Evolutionary conservation across 2,797 vertebrate species (phyloP), one percentile per base, ranked within the genome.

Genomic region (Etheostoma perlongum): DNA sequence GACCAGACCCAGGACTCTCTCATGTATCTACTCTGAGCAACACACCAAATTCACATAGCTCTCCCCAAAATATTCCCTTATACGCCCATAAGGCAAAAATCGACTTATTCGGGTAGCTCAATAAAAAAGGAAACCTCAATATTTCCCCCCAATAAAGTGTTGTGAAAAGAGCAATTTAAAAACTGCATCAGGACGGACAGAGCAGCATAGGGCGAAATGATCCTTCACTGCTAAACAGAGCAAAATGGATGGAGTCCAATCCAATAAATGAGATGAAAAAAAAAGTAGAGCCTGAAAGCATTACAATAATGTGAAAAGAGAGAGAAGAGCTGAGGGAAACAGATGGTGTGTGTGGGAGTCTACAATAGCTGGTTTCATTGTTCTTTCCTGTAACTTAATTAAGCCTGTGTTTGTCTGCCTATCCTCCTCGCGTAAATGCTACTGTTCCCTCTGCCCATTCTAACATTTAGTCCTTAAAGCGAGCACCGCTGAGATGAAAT

Each of bases 381-480:
- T 84, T 90, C 79, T 83, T 78, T 54, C 71, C 74, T 10, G 27
- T 89, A 78, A 88, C 74, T 88, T 90, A 83, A 92, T 92, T 86
- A 91, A 84, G 76, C 55, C 69, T 23, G 66, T 51, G 72, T 61
- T 16, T 30, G 63, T 74, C 72, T 46, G 76, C 44, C 78, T 47
- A 42, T 46, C 74, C 30, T 30, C 71, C 78, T 81, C 78, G 75
- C 78, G 86, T 76, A 78, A 87, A 86, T 72, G 75, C 69, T 73
- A 0, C 78, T 48, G 78, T 78, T 85, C 40, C 42, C 71, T 57
- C 72, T 49, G 53, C 76, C 52, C 27, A 9, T 18, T 59, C 80
- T 72, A 74, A 85, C 78, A 74, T 78, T 89, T 72, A 76, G 79
- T 64, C 72, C 71, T 77, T 63, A 67, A 76, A 86, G 67, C 25